Percentiles rank a stretch among this genome's conserved stretches.
phyloP scores from a whole-genome alignment of 1,140 invertebrate genomes.

The Zaprionus capensis region DNA sequence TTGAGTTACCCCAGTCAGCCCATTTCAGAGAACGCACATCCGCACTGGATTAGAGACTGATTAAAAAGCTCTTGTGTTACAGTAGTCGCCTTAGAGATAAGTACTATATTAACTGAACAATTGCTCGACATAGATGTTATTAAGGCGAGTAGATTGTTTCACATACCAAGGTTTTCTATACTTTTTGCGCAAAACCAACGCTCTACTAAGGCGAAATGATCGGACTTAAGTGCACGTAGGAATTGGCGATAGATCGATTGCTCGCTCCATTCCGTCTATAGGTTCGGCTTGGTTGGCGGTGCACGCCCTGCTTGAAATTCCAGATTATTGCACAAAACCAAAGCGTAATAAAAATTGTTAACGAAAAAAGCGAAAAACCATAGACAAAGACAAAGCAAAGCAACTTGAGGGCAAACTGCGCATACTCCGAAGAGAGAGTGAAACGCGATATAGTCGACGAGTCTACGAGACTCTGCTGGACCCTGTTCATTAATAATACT shows the following conservation, averaged over 20 bases:
- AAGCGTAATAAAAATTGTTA: constrained; percentile 54
- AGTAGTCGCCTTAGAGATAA: neutral
- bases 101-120: neutral
- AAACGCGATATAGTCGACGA: constrained; percentile 5
- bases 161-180: constrained; percentile 46
- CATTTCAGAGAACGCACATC: neutral
- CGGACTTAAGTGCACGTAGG: neutral
- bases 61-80: neutral
- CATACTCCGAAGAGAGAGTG: constrained; percentile 44
- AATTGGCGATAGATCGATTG: constrained; percentile 35
- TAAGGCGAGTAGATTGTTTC: constrained; percentile 39
- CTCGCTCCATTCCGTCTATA: constrained; percentile 43
- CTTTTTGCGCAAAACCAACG: constrained; percentile 36
- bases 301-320: constrained; percentile 67
- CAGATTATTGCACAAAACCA: constrained; percentile 42
- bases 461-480: neutral
- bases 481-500: constrained; percentile 2
- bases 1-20: neutral
- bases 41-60: neutral
- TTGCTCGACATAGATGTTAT: neutral
- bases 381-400: constrained; percentile 34
- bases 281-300: constrained; percentile 18
- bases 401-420: constrained; percentile 40
- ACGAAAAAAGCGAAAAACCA: constrained; percentile 11
- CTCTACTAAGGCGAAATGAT: constrained; percentile 48